Evolutionary conservation across 2,888 invertebrate species (phyloP), one percentile per base, ranked within the genome.

Genomic region (Drosophila glabriapex): DNA sequence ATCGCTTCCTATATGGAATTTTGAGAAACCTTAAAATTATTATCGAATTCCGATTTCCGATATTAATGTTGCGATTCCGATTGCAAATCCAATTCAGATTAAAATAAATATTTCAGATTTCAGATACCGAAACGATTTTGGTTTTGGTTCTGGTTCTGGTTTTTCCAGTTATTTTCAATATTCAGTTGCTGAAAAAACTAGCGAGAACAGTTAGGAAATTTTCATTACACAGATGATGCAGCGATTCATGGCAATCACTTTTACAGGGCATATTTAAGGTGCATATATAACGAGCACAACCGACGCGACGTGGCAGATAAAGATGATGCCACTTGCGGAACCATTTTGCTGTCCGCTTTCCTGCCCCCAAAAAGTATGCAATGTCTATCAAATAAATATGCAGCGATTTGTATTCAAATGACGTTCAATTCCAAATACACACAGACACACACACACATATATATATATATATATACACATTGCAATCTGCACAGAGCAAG

Each of bases 331-430:
- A 67, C 65, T 78, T 73, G 60, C 43, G 52, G 31, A 66, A 53
- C 54, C 53, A 50, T 46, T 68, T 49, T 58, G n/a, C 43, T 64
- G 55, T 46, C 41, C 66, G 33, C 56, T 59, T 49, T 25, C 41
- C 33, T 35, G 37, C 37, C 43, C 63, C 63, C 64, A n/a, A 76
- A 67, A 67, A 77, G 62, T 77, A 58, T 77, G 73, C 78, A 65
- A 77, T 65, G 78, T 59, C 68, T 62, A 73, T 73, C 65, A 66
- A 77, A 68, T 56, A 73, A 77, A 66, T 78, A 68, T 66, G 63
- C 78, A 83, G 65, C 85, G 83, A 83, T 85, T 82, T 82, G 76
- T 76, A 82, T 83, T 72, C 83, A 82, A 82, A 85, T 83, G 75
- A 56, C 82, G 75, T 75, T 54, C 76, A 58, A 58, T 70, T 41